Conservation (phyloP, 1,140 invertebrate genomes). For the Leptonema lineaticorne region DNA sequence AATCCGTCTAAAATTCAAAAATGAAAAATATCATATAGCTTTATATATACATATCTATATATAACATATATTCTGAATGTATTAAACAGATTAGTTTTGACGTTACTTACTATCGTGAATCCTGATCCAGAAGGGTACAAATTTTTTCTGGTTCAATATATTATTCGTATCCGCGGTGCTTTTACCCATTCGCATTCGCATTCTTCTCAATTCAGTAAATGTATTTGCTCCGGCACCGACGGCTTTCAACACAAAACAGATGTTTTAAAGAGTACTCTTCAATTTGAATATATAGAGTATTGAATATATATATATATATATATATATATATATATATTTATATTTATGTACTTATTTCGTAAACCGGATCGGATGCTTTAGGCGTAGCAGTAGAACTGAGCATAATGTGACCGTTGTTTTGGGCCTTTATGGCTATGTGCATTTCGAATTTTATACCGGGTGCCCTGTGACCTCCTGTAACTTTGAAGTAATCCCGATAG, state of each 20-base stretch:
- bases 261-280: background rate
- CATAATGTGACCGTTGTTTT: conserved; percentile 62
- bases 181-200: conserved; percentile 54
- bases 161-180: conserved; percentile 51
- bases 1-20: conserved; percentile 50
- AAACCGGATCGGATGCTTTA: conserved; percentile 53
- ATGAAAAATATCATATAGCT: conserved; percentile 23
- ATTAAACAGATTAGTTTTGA: no score
- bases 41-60: background rate
- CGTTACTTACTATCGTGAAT: conserved; percentile 50
- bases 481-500: conserved; percentile 54
- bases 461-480: conserved; percentile 44
- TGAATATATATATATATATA: background rate
- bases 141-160: conserved; percentile 56
- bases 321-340: conserved; percentile 11
- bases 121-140: conserved; percentile 60
- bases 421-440: conserved; percentile 59
- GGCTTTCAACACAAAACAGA: conserved; percentile 45
- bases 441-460: conserved; percentile 53
- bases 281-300: background rate
- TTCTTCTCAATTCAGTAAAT: conserved; percentile 60
- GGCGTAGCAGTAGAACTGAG: conserved; percentile 52
- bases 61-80: background rate
- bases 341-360: conserved; percentile 57
- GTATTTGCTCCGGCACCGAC: conserved; percentile 62